Conservation (phyloP, 2,797 vertebrate species). For the Lagothrix lagotricha region DNA sequence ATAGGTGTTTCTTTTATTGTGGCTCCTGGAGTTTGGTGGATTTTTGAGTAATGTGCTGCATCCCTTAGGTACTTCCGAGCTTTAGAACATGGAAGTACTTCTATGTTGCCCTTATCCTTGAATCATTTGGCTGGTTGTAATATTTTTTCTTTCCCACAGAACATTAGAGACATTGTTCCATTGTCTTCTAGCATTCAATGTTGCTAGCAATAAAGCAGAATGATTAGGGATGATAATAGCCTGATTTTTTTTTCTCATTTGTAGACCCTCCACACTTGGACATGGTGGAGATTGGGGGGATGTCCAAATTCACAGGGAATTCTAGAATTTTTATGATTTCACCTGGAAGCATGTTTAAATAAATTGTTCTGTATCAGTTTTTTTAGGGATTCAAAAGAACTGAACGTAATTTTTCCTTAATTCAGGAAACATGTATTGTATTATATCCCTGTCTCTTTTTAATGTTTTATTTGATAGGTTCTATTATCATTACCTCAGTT, state of each 20-base stretch:
- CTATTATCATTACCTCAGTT: background rate
- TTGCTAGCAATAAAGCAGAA: background rate
- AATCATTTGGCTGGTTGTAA: background rate
- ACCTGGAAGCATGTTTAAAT: background rate
- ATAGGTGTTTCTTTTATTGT: background rate
- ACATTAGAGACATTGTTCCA: background rate
- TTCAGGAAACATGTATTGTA: background rate
- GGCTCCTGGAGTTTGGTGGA: background rate
- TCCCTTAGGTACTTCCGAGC: background rate
- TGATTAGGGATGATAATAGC: background rate
- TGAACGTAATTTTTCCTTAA: background rate
- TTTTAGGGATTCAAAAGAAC: background rate
- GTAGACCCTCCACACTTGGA: background rate
- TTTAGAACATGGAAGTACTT: background rate
- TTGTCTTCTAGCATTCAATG: background rate
- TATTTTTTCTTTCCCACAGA: background rate
- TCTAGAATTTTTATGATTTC: background rate
- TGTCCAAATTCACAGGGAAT: background rate
- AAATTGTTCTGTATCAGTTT: background rate
- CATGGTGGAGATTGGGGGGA: background rate
- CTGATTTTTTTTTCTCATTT: background rate
- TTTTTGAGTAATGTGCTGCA: background rate
- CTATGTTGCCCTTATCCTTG: background rate
- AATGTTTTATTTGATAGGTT: background rate
- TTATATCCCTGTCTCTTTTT: background rate